These are phyloP conservation scores for Leptatherina wallacei DNA, from an alignment of 2,797 vertebrate genomes.

Conservation along the genomic window DNA sequence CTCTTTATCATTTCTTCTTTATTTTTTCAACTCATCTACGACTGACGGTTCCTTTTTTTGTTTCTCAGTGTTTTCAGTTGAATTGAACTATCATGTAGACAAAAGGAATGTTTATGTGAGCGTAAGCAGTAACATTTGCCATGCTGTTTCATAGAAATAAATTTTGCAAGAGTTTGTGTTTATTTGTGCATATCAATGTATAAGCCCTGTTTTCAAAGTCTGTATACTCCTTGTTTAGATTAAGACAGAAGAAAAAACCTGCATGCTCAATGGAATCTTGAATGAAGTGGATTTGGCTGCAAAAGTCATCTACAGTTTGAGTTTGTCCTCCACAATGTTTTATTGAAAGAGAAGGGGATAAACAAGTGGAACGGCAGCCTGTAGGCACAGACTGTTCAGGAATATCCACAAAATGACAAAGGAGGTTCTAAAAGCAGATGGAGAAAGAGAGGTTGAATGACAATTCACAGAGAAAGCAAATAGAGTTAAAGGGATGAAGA, in stretches of 20 bases:
- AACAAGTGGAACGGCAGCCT: slow-evolving; percentile 68
- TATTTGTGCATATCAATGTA: slow-evolving; percentile 34
- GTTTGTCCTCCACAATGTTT: slow-evolving; percentile 54
- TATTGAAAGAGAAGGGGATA: slow-evolving; percentile 71
- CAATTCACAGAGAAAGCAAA: slow-evolving; percentile 56
- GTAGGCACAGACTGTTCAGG: slow-evolving; percentile 55
- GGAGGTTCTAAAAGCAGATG: slow-evolving; percentile 36
- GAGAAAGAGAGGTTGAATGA: slow-evolving; percentile 44
- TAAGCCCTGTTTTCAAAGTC: slow-evolving; percentile 25
- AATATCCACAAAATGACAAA: slow-evolving; percentile 61
- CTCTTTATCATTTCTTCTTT: too few species aligned
- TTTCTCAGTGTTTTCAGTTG: not conserved
- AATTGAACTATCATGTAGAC: not conserved
- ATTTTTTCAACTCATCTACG: too few species aligned
- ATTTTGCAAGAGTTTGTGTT: slow-evolving; percentile 36
- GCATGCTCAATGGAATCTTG: slow-evolving; percentile 50
- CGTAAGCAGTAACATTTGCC: slow-evolving; percentile 14
- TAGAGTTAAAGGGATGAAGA: slow-evolving; percentile 50
- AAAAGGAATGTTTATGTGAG: not conserved
- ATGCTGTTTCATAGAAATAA: slow-evolving; percentile 28
- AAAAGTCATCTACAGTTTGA: slow-evolving; percentile 62
- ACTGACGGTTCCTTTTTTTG: not conserved
- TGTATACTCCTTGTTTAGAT: slow-evolving; percentile 38
- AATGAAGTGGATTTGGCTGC: slow-evolving; percentile 64
- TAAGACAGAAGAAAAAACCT: slow-evolving; percentile 40